Evolutionary conservation across 1,140 invertebrate species (phyloP).

Genomic region (Xylocopa sonorina): DNA sequence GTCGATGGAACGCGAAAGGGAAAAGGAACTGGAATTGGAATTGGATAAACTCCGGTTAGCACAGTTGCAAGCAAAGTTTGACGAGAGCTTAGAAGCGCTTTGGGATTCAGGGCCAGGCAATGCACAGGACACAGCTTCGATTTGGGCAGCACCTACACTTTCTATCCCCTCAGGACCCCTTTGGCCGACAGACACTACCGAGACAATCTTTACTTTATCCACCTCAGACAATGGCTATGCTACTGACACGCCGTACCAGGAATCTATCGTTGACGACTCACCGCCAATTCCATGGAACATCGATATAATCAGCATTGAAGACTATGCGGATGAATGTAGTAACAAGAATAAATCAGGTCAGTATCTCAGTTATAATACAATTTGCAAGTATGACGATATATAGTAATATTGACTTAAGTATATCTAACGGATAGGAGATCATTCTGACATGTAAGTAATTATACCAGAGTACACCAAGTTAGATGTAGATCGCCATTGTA

Average conservation of each 20-base stretch:
- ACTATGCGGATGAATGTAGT: conserved; percentile 68
- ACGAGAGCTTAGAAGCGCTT: conserved; percentile 85
- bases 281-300: conserved; percentile 77
- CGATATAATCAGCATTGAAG: conserved; percentile 74
- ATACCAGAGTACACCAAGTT: conserved; percentile 20
- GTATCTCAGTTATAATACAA: conserved; percentile 21
- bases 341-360: conserved; percentile 65
- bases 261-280: conserved; percentile 74
- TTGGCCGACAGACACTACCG: conserved; percentile 76
- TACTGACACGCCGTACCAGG: conserved; percentile 69
- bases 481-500: conserved; percentile 27
- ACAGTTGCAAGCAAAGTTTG: conserved; percentile 86
- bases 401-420: conserved; percentile 49
- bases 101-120: conserved; percentile 82
- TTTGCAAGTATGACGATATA: conserved; percentile 37
- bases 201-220: conserved; percentile 71
- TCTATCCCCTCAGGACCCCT: conserved; percentile 78
- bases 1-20: conserved; percentile 77
- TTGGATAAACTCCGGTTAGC: conserved; percentile 84
- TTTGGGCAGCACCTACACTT: conserved; percentile 80
- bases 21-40: conserved; percentile 75
- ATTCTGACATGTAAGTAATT: conserved; percentile 39
- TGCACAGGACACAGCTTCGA: conserved; percentile 75
- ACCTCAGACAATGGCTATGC: conserved; percentile 63
- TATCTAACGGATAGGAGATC: conserved; percentile 41